Base-by-base conservation (phyloP, 2,888 invertebrate species). In the Aphidoletes aphidimyza region DNA sequence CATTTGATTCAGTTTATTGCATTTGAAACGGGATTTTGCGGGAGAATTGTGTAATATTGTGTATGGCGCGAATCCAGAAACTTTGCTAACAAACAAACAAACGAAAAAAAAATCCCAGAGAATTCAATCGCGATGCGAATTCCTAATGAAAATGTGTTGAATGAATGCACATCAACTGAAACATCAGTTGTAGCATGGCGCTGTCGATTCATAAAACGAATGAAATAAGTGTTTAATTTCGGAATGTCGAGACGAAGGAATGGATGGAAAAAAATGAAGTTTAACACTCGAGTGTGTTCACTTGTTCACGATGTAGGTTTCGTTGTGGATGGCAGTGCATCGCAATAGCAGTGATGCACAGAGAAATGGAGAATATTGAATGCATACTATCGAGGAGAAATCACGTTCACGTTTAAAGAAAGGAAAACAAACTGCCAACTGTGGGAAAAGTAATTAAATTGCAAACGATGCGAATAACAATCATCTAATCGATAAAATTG, bases 401-500 rank as follows among this genome's bases (percentile, higher is more conserved):
- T 69, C 69, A 69, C 30, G 34, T 34, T 69, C 30, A 26, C 22
- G 22, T 39, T 39, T 39, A 54, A 69, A 69, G n/a, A 69, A 69
- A 34, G 34, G 17, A 69, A 30, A 9, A 69, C 69, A 69, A 69
- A 69, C 69, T 30, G 69, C 30, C 69, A 69, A 69, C n/a, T n/a
- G 69, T 30, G 69, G 69, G 30, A 69, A 69, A 30, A 69, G 69
- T 69, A 69, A 69, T 69, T 69, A 69, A 69, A 69, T 69, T 30
- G 69, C 69, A 69, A 69, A 69, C 69, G 34, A 69, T 30, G 69
- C 69, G 69, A 69, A 69, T 69, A 69, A 69, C 26, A 69, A 69
- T 69, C 34, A 69, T 69, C 69, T 30, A 69, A 69, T 69, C 69
- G 26, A 69, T 69, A 69, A 42, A 9, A 69, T 69, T 69, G 14